Evolutionary conservation across 2,113 vertebrate genomes (phyloP), one percentile per base, ranked within the genome.

Genomic region (Protomyctophum bolini): DNA sequence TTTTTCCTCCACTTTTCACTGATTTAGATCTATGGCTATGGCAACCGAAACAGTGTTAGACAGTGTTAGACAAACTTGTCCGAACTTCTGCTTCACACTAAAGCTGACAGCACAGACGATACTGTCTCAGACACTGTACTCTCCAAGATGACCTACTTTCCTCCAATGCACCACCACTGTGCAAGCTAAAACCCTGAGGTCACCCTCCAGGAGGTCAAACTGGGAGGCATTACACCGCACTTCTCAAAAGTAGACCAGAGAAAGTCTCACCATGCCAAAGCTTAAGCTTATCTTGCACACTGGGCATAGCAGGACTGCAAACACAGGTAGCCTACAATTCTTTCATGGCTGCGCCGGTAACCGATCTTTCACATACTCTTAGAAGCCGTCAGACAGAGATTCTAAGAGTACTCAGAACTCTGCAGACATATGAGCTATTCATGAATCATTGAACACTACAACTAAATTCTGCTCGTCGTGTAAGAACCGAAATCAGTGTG

Each of bases 141-240:
- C 15, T 85, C 80, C 76, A 80, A 78, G 68, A 70, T 87, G 88
- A 82, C 80, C 84, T 72, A 85, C 76, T 87, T 88, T 88, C 77
- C 73, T 76, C 70, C 76, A 71, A 68, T 85, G 76, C 79, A 79
- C 78, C 79, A 75, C 33, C 58, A 47, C 76, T 81, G 71, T 75
- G 86, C 87, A 90, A 87, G 89, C 73, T 84, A 85, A 89, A 82
- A 86, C 86, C 84, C 79, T 68, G 82, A 83, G 86, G 86, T 86
- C 89, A 91, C 79, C 74, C 87, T 86, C 45, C 75, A 75, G 86
- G 88, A 88, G 88, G 89, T 89, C 79, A 86, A 73, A 82, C 74
- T 41, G 68, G 29, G 63, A 80, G 72, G 67, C 68, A 70, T 77
- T 5, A 69, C 84, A 87, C 75, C 72, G 70, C 50, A 73, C 77